Conservation (phyloP, 1,140 invertebrate genomes). For the Whitmania pigra region DNA sequence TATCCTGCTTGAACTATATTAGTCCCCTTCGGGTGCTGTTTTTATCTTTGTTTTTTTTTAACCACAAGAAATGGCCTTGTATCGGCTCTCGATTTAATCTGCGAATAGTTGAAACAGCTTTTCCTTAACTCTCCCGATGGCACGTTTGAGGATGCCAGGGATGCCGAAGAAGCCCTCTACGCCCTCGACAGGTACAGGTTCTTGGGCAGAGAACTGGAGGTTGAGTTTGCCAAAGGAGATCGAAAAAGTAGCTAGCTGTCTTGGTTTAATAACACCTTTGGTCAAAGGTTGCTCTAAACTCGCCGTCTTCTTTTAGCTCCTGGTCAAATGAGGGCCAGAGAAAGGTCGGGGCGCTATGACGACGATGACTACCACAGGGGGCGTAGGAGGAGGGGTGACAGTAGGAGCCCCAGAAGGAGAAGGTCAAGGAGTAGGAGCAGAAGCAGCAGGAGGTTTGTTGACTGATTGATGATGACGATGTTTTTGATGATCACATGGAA, state of each 20-base stretch:
- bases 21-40: background rate
- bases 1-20: too few species aligned
- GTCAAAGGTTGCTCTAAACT: background rate
- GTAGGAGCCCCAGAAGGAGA: slow-evolving; percentile 14
- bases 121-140: slow-evolving; percentile 15
- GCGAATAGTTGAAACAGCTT: background rate
- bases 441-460: slow-evolving; percentile 6
- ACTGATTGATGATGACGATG: background rate
- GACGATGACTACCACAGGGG: slow-evolving; percentile 10
- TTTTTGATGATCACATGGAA: too few species aligned
- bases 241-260: slow-evolving; percentile 43
- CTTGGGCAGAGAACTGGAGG: slow-evolving; percentile 44
- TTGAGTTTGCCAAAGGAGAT: slow-evolving; percentile 49
- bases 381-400: background rate
- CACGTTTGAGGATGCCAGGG: slow-evolving; percentile 46
- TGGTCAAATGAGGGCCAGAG: slow-evolving; percentile 15
- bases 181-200: slow-evolving; percentile 41
- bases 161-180: slow-evolving; percentile 48
- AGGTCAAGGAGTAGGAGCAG: background rate
- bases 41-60: too few species aligned
- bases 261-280: background rate
- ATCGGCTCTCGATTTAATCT: background rate
- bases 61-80: background rate
- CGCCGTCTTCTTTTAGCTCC: background rate
- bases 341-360: background rate